Evolutionary conservation across 2,113 vertebrate species (phyloP), one percentile per base, ranked within the genome.

Genomic region (Tachysurus fulvidraco): DNA sequence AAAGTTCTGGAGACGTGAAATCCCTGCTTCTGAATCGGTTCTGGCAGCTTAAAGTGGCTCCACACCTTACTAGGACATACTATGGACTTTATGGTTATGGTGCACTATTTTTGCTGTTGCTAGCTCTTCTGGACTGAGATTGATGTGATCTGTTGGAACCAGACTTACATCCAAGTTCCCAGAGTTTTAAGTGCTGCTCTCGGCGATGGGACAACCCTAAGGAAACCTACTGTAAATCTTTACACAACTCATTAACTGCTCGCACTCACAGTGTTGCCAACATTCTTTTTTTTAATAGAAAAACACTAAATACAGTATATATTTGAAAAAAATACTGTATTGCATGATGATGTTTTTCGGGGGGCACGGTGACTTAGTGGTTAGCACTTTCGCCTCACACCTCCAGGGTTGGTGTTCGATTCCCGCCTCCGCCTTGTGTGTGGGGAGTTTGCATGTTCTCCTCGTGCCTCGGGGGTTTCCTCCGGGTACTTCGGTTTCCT

Each of bases 111-210:
- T 59, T 80, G 52, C n/a, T 57, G 52, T 36, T 57, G 10, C 19
- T 36, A 36, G 78, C 78, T 80, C 19, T 59, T 80, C 28, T 57
- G 30, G 54, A 41, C n/a, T 36, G 78, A 80, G 78, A 80, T 80
- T 59, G 54, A 80, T 80, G 55, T 59, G 41, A 23, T 41, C 17
- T 80, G 16, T 59, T 59, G 78, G 55, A 59, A 9, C 54, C 55
- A 80, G 78, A 80, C 19, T 59, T 80, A 59, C 17, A 23, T 54
- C 28, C 54, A 80, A 41, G 30, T 80, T 54, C 41, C 59, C 55
- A 12, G 28, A 59, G 19, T 28, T 57, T 12, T 13, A 59, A 36
- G 54, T 59, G 9, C 17, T 80, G 30, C 41, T 80, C 41, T 80
- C 5, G 4, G 4, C 30, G 30, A 25, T 59, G 54, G 30, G 19